phyloP scores from a whole-genome alignment of 2,888 invertebrate species.

The Lampropteryx suffumata region DNA sequence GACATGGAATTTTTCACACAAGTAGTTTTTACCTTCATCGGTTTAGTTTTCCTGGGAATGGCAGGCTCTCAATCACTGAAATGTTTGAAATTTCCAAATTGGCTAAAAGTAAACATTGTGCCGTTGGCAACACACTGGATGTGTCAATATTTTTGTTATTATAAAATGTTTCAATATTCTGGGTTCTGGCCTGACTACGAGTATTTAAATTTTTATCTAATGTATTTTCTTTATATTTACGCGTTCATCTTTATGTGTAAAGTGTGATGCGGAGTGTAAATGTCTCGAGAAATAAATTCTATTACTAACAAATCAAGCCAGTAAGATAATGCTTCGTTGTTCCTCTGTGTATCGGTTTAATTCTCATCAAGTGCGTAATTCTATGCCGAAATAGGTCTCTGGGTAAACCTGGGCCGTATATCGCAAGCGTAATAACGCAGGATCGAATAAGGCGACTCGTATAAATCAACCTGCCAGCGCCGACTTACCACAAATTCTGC shows the following conservation, averaged over 20 bases:
- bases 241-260: too few species aligned
- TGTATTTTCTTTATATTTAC: too few species aligned
- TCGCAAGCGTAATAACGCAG: constrained; percentile 41
- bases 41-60: constrained; percentile 28
- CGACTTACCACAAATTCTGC: constrained; percentile 41
- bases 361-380: constrained; percentile 36
- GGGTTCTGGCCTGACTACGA: too few species aligned
- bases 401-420: constrained; percentile 38
- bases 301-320: not conserved
- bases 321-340: constrained; percentile 21
- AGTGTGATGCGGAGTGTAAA: too few species aligned
- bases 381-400: constrained; percentile 36
- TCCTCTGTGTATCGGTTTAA: constrained; percentile 30
- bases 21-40: constrained; percentile 13
- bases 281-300: too few species aligned
- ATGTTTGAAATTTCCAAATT: constrained; percentile 14
- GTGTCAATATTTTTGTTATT: too few species aligned
- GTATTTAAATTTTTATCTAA: too few species aligned
- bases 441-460: constrained; percentile 47
- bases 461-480: constrained; percentile 52
- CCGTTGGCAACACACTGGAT: not conserved
- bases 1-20: constrained; percentile 31
- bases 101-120: not conserved
- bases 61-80: constrained; percentile 27
- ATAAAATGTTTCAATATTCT: too few species aligned